Percentiles rank a stretch among this genome's conserved stretches.
phyloP scores from a whole-genome alignment of 2,797 vertebrate genomes.

The Melanotaenia nigrans region DNA sequence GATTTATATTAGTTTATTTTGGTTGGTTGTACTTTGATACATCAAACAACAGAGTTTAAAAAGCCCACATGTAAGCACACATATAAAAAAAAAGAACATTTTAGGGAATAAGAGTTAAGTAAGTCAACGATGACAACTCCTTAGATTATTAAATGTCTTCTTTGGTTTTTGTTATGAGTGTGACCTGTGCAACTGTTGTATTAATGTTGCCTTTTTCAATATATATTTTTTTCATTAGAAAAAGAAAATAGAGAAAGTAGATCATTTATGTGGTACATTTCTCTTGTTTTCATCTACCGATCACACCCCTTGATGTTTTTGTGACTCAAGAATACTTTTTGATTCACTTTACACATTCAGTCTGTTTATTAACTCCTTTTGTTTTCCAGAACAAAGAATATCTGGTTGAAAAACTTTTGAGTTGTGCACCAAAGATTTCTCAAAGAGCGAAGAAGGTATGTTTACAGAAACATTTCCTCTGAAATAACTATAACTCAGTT shows the following conservation, averaged over 20 bases:
- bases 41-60: constrained; percentile 1
- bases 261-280: not conserved
- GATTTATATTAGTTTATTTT: constrained; percentile 1
- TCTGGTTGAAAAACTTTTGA: constrained; percentile 96
- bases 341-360: not conserved
- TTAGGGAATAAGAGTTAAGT: not conserved
- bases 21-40: not conserved
- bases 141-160: too few species aligned
- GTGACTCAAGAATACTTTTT: not conserved
- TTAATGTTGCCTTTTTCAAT: not conserved
- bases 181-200: too few species aligned
- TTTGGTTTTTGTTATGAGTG: too few species aligned
- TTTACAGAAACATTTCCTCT: constrained; percentile 43
- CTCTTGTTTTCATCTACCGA: not conserved
- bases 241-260: not conserved
- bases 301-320: not conserved
- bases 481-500: constrained; percentile 46
- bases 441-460: constrained; percentile 96
- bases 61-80: not conserved
- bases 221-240: not conserved
- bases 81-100: not conserved
- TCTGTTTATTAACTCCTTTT: not conserved
- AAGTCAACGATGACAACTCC: not conserved
- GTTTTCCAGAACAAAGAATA: constrained; percentile 92
- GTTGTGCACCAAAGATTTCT: constrained; percentile 93